Conservation (phyloP, 2,113 vertebrate genomes). For the Monopterus albus region DNA sequence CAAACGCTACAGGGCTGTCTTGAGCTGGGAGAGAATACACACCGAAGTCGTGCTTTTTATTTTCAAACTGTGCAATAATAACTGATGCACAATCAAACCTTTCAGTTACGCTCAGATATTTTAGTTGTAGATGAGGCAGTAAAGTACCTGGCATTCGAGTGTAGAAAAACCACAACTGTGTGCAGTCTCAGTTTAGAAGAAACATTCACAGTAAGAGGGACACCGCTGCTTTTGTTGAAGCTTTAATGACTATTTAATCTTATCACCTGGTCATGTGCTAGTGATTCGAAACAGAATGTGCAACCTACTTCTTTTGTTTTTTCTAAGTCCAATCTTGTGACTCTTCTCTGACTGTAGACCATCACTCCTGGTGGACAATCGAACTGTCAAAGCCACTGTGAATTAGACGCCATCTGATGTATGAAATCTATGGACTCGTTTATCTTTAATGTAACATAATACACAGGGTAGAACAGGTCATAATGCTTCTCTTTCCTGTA, state of each 20-base stretch:
- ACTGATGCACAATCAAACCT: not conserved
- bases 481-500: conserved; percentile 55
- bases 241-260: conserved; percentile 11
- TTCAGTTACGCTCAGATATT: not conserved
- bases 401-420: conserved; percentile 29
- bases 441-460: conserved; percentile 49
- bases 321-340: not conserved
- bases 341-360: not conserved
- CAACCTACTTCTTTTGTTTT: not conserved
- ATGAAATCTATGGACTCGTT: conserved; percentile 55
- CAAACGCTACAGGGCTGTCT: not conserved
- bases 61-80: not conserved
- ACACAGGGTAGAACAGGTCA: conserved; percentile 46
- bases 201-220: not conserved
- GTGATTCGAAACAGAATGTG: conserved; percentile 5
- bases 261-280: conserved; percentile 6
- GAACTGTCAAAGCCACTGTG: conserved; percentile 41
- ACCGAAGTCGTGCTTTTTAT: not conserved
- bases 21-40: not conserved
- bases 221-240: not conserved
- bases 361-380: conserved; percentile 6
- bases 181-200: not conserved
- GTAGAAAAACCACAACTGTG: not conserved
- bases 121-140: not conserved
- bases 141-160: not conserved